Percentiles rank a stretch among this genome's conserved stretches.
These are phyloP conservation scores for Tarsius wallacei DNA, from an alignment of 2,797 vertebrate species.

Conservation along the genomic window DNA sequence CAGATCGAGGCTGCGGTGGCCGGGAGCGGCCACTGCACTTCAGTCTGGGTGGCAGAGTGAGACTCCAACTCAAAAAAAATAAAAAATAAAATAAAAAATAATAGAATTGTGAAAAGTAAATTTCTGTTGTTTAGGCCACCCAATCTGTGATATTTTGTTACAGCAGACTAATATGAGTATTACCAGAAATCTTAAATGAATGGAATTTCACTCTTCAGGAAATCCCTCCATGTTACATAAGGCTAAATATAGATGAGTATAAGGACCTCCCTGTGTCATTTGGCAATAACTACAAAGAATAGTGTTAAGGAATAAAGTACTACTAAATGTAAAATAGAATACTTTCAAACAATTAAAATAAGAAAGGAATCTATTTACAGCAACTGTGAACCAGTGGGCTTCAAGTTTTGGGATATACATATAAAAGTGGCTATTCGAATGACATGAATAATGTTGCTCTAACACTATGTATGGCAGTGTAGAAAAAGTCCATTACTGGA, in stretches of 20 bases:
- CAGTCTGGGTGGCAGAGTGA: too few relatives aligned
- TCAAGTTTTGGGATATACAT: background rate
- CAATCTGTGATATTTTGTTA: background rate
- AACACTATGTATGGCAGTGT: background rate
- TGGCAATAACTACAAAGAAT: background rate
- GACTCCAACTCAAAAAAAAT: too few relatives aligned
- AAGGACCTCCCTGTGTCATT: background rate
- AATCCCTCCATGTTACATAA: background rate
- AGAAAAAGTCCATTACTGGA: background rate
- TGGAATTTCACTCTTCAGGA: background rate
- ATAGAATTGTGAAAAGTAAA: background rate
- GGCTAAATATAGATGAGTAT: background rate
- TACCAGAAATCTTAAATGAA: background rate
- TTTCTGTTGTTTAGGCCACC: background rate
- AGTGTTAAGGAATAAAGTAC: background rate
- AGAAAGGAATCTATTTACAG: background rate
- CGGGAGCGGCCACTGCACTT: too few relatives aligned
- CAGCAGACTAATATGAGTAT: too few relatives aligned
- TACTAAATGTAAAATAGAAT: background rate
- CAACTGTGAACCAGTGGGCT: background rate
- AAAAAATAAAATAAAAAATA: too few relatives aligned
- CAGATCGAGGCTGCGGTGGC: too few relatives aligned
- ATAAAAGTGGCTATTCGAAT: background rate
- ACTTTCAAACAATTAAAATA: background rate
- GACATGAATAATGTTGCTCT: background rate